Percentiles rank a stretch among this genome's conserved stretches.
Conservation (phyloP, 2,113 vertebrate genomes). For the Menidia beryllina region DNA sequence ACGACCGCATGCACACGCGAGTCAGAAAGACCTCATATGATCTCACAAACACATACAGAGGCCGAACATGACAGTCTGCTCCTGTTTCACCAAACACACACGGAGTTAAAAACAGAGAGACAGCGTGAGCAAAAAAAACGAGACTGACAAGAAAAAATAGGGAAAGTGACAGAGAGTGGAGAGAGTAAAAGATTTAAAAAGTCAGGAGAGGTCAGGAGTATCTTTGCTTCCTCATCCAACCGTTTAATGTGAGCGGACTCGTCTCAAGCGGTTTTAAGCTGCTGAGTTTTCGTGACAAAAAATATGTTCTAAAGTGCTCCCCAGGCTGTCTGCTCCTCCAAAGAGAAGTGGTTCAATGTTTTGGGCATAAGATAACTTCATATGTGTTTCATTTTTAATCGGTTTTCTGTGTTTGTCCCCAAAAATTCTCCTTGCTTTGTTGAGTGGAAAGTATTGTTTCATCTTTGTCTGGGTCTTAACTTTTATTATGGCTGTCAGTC, state of each 20-base stretch:
- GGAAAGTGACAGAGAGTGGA: conserved; percentile 56
- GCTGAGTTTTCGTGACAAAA: conserved; percentile 62
- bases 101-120: conserved; percentile 53
- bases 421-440: conserved; percentile 8
- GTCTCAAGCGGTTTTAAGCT: conserved; percentile 69
- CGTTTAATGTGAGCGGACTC: conserved; percentile 66
- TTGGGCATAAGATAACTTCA: conserved; percentile 24
- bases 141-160: neutral
- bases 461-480: conserved; percentile 43
- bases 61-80: conserved; percentile 35
- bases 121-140: conserved; percentile 20
- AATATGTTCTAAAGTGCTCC: conserved; percentile 51
- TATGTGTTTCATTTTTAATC: conserved; percentile 17
- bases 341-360: conserved; percentile 25
- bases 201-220: conserved; percentile 73
- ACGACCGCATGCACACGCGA: conserved; percentile 62
- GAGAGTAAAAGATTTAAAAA: conserved; percentile 67
- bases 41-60: conserved; percentile 12
- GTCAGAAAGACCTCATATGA: conserved; percentile 52
- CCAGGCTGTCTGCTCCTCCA: conserved; percentile 10
- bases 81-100: conserved; percentile 50
- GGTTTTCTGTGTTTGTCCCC: conserved; percentile 17
- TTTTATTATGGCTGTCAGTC: conserved; percentile 46
- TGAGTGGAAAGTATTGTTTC: conserved; percentile 59
- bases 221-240: conserved; percentile 57